These are phyloP conservation scores for Forbesichthys papilliferus DNA, from an alignment of 2,113 vertebrate genomes.

Conservation along the genomic window DNA sequence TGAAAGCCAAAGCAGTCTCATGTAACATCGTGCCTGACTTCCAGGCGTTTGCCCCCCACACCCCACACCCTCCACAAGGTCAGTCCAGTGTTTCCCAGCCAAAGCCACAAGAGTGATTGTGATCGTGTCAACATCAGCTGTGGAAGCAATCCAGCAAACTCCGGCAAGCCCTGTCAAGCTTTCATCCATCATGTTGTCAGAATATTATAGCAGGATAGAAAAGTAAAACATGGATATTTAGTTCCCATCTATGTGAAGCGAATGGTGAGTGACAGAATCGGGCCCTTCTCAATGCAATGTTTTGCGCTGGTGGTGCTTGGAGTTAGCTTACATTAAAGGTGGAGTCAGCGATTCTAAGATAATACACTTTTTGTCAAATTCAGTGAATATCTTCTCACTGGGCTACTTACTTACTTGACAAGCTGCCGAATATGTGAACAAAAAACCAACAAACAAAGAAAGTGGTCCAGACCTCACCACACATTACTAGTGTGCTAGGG, in stretches of 20 bases:
- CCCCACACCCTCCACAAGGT: constrained; percentile 5
- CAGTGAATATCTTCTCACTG: too few species aligned
- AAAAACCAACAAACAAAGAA: too few species aligned
- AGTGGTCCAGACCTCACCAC: too few species aligned
- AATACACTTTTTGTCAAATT: too few species aligned
- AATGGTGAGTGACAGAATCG: constrained; percentile 27
- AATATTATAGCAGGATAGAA: constrained; percentile 40
- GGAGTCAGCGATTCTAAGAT: too few species aligned
- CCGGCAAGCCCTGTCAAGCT: constrained; percentile 29
- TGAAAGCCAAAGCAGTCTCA: constrained; percentile 52
- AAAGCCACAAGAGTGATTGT: constrained; percentile 53
- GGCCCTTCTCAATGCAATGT: constrained; percentile 18
- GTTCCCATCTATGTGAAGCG: constrained; percentile 16
- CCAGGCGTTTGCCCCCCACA: constrained; percentile 1
- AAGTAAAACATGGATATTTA: constrained; percentile 36
- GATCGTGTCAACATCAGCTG: constrained; percentile 57
- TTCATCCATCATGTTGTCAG: constrained; percentile 48
- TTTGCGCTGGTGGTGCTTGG: too few species aligned
- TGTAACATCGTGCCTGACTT: constrained; percentile 36
- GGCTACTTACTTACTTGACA: too few species aligned
- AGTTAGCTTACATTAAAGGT: too few species aligned
- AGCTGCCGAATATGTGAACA: too few species aligned
- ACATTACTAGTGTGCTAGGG: too few species aligned
- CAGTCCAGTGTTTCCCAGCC: constrained; percentile 41
- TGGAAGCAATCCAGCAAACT: constrained; percentile 34